Percentiles rank a stretch among this genome's conserved stretches.
These are phyloP conservation scores for Bombyx mandarina DNA, from an alignment of 1,140 invertebrate species.

Conservation along the genomic window DNA sequence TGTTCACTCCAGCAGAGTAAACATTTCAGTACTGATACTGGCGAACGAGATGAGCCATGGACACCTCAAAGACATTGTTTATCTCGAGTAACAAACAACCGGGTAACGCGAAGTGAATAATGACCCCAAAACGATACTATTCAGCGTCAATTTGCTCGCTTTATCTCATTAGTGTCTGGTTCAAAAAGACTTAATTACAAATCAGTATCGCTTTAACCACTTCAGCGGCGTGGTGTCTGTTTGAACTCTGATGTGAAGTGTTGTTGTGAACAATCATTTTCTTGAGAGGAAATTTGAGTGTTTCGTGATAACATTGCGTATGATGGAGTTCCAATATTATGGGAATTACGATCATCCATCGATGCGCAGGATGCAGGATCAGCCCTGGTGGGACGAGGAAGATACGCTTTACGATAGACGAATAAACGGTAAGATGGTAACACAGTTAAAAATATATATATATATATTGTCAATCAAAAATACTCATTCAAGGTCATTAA, in stretches of 20 bases:
- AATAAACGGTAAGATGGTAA: conserved; percentile 40
- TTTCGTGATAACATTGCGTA: conserved; percentile 1
- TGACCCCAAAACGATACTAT: conserved; percentile 19
- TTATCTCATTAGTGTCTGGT: conserved; percentile 52
- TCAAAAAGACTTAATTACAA: conserved; percentile 38
- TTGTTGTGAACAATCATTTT: conserved; percentile 7
- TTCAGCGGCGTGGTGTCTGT: conserved; percentile 37
- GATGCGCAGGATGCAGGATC: conserved; percentile 35
- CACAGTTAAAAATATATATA: too few relatives aligned
- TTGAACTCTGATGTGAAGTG: conserved; percentile 6
- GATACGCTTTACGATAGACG: conserved; percentile 55
- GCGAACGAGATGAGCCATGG: conserved; percentile 7
- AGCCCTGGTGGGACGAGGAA: conserved; percentile 62
- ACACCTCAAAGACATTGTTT: conserved; percentile 2
- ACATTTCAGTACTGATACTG: conserved; percentile 7
- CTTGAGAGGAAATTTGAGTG: conserved; percentile 8
- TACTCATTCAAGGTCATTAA: too few relatives aligned
- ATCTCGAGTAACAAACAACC: conserved; percentile 7
- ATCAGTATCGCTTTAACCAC: conserved; percentile 47
- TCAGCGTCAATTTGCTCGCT: conserved; percentile 27
- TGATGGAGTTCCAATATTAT: conserved; percentile 63
- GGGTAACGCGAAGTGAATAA: conserved; percentile 19
- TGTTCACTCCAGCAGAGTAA: conserved; percentile 19
- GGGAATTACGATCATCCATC: conserved; percentile 43
- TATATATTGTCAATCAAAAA: too few relatives aligned